phyloP scores from a whole-genome alignment of 2,797 vertebrate species.

The Intellagama lesueurii region DNA sequence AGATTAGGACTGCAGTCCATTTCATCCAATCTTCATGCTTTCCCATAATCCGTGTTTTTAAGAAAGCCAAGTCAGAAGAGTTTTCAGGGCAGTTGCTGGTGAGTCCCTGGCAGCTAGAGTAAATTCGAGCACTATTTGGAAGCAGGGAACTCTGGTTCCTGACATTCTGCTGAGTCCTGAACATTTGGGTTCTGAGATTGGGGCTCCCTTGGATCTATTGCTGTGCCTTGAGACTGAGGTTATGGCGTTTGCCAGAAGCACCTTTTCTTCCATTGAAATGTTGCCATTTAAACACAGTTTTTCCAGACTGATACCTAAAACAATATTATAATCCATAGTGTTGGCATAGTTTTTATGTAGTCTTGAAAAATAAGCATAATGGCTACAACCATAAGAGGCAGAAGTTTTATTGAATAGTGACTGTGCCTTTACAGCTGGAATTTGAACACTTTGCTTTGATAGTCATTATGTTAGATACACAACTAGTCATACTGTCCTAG shows the following conservation, averaged over 20 bases:
- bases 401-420: not conserved
- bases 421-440: not conserved
- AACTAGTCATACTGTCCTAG: not conserved
- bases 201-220: not conserved
- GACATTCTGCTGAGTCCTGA: not conserved
- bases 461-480: not conserved
- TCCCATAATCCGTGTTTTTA: not conserved
- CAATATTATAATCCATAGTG: not conserved
- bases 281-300: not conserved
- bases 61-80: not conserved
- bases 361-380: accelerated
- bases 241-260: not conserved
- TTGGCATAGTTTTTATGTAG: not conserved
- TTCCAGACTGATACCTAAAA: not conserved
- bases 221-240: not conserved
- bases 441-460: not conserved
- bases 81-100: not conserved
- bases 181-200: not conserved
- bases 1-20: not conserved
- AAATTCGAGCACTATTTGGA: not conserved
- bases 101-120: not conserved
- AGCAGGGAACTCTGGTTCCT: not conserved
- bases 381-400: not conserved
- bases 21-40: not conserved
- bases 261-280: not conserved